Base-by-base conservation (phyloP, 37 sponge, comb jelly and placozoan genomes). In the Haliclona indistincta region DNA sequence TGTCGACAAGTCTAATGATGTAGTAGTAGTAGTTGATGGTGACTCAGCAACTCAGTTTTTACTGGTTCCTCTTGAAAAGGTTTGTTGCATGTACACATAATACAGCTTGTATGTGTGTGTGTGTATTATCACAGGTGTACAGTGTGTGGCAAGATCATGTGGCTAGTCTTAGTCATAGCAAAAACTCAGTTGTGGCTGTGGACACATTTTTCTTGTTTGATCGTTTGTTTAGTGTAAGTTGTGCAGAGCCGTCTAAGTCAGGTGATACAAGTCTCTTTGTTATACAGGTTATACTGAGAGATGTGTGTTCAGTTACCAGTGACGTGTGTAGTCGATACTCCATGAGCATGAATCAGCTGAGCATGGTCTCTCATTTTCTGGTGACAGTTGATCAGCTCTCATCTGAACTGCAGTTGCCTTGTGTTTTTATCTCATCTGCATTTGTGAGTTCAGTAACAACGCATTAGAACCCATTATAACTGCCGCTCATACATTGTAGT, bases 201-300 rank as follows among this genome's bases (percentile, higher is more conserved):
- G 71, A 94, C 76, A 94, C 91, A 36, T 70, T 78, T 70, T 85
- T 80, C 76, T 67, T 94, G 25, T 85, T 90, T 64, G 60, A 64
- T 37, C 75, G 79, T 35, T 56, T 94, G 36, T 83, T 89, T 63
- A 3, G 41, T 3, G 88, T 82, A 40, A 40, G 60, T 37, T 85
- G 67, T 60, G 56, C 54, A 67, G 54, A 56, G 22, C 78, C 52
- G 58, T 84, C 71, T n/a, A 53, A 30, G 85, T 69, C 23, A 35
- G 40, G 28, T 38, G 22, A 35, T 41, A 38, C 37, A 67, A 38
- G n/a, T 70, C 33, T 32, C 23, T 36, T 38, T 43, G 17, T 52
- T 36, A 0, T n/a, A 19, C 58, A 78, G 79, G 72, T 79, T 34
- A 17, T 79, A 5, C 34, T 70, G 8, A 63, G 73, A 36, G 65